phyloP scores from a whole-genome alignment of 1,140 invertebrate genomes.

The Drosophila lacteicornis region DNA sequence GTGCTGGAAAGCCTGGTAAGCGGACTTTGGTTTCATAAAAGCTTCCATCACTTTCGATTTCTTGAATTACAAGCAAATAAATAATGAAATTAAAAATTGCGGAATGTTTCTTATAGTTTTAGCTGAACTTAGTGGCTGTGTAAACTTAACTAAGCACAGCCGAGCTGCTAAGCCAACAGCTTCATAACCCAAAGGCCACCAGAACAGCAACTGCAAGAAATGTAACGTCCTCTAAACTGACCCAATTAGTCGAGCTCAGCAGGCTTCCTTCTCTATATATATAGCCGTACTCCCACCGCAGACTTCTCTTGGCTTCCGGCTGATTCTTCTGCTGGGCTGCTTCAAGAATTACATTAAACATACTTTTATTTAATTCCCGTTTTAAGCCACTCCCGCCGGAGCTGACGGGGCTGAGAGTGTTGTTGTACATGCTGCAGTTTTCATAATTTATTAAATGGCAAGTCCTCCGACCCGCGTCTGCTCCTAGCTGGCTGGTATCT shows the following conservation, averaged over 20 bases:
- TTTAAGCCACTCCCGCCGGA: constrained; percentile 25
- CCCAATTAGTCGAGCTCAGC: constrained; percentile 34
- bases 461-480: constrained; percentile 4
- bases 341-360: constrained; percentile 74
- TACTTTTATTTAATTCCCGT: constrained; percentile 77
- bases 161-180: not conserved
- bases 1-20: not conserved
- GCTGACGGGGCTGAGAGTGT: not conserved
- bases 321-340: constrained; percentile 31
- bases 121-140: no score
- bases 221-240: constrained; percentile 17
- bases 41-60: not conserved
- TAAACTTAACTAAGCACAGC: not conserved
- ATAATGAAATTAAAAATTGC: no score
- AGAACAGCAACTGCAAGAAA: not conserved
- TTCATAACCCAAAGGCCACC: not conserved
- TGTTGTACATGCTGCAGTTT: constrained; percentile 57
- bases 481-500: constrained; percentile 27
- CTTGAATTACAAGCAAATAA: constrained; percentile 1
- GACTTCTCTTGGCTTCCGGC: constrained; percentile 38
- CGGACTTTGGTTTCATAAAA: constrained; percentile 1
- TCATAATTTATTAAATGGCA: constrained; percentile 70
- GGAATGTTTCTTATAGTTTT: not conserved
- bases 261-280: not conserved
- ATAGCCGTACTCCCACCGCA: not conserved